Conservation (phyloP, 2,888 invertebrate genomes). For the Cryptosula pallasiana region DNA sequence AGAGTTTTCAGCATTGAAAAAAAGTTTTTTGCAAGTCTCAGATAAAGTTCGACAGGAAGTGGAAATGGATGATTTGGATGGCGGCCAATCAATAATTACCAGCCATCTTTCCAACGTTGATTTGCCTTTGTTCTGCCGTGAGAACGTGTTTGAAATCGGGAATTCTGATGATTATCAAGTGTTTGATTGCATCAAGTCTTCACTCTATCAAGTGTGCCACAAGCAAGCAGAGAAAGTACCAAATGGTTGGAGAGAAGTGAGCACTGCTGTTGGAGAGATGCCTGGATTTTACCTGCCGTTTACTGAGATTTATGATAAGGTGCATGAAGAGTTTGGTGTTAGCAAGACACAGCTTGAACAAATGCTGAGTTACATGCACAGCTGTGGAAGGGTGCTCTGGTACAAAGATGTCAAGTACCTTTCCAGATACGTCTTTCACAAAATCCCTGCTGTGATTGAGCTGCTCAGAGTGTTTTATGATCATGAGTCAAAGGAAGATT, state of each 20-base stretch:
- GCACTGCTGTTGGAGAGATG: background rate
- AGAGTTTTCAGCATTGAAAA: background rate
- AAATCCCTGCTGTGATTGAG: background rate
- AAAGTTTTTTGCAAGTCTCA: background rate
- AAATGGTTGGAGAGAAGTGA: background rate
- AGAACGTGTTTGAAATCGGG: background rate
- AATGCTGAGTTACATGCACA: background rate
- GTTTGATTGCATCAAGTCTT: background rate
- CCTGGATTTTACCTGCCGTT: background rate
- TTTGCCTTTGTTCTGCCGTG: background rate
- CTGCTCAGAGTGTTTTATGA: background rate
- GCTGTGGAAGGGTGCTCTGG: background rate
- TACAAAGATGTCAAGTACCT: background rate
- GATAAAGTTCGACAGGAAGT: background rate
- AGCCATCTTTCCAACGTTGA: background rate
- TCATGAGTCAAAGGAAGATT: background rate
- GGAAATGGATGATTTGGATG: background rate
- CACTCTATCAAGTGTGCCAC: background rate
- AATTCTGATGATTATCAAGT: background rate
- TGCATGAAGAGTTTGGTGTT: background rate
- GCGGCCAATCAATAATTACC: background rate
- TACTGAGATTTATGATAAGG: background rate
- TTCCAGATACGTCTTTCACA: background rate
- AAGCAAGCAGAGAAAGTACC: background rate
- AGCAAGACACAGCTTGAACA: background rate